Evolutionary conservation across 2,888 invertebrate species (phyloP).

Genomic region (Drosophila mercatorum): DNA sequence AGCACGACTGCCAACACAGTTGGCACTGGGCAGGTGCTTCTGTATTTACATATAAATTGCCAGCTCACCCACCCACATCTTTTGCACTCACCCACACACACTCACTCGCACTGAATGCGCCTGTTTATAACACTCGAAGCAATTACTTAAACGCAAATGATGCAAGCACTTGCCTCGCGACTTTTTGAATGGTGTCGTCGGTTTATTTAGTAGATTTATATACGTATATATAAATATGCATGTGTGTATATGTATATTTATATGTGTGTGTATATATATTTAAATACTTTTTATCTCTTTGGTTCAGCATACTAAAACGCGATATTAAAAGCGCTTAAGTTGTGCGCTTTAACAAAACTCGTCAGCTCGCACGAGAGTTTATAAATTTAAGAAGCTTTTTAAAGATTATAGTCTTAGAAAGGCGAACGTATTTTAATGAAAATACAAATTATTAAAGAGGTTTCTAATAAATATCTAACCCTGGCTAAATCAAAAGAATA

Average conservation of each 20-base stretch:
- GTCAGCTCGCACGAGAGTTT: not conserved
- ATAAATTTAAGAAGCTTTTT: constrained; percentile 5
- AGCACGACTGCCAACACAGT: constrained; percentile 30
- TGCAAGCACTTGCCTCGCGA: constrained; percentile 30
- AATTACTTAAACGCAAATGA: constrained; percentile 57
- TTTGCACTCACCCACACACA: not conserved
- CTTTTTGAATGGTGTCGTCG: constrained; percentile 36
- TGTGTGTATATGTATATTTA: not conserved
- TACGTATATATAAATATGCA: not conserved
- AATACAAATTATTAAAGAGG: not conserved
- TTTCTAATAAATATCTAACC: too few relatives aligned
- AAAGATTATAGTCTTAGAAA: not conserved
- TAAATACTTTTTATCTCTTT: constrained; percentile 32
- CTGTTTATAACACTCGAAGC: constrained; percentile 38
- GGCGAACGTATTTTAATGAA: not conserved
- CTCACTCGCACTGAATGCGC: constrained; percentile 9
- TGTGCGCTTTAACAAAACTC: not conserved
- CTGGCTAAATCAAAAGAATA: too few relatives aligned
- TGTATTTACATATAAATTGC: constrained; percentile 47
- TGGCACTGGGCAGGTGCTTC: constrained; percentile 41
- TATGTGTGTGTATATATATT: not conserved
- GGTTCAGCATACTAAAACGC: constrained; percentile 13
- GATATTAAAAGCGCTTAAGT: constrained; percentile 15
- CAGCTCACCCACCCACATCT: not conserved
- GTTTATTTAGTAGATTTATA: constrained; percentile 27